Conservation (phyloP, 2,113 vertebrate species). For the Saccopteryx bilineata region DNA sequence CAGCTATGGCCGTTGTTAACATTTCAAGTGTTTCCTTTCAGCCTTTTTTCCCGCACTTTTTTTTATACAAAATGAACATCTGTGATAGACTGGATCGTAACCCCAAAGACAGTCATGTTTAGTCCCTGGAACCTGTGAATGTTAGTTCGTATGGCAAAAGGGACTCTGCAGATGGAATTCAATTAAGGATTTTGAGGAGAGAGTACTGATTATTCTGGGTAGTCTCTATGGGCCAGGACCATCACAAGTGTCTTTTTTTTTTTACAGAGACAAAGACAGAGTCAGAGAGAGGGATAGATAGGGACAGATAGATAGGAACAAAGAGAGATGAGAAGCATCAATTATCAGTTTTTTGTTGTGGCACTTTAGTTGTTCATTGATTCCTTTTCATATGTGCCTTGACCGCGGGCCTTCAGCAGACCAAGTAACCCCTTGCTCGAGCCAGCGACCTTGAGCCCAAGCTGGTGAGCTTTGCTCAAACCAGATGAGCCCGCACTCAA, state of each 20-base stretch:
- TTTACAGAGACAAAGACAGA: no score
- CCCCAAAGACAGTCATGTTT: background rate
- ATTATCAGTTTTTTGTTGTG: no score
- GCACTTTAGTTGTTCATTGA: no score
- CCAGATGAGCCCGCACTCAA: no score
- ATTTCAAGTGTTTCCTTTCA: background rate
- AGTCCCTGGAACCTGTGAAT: background rate
- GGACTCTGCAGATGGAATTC: background rate
- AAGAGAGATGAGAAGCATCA: no score
- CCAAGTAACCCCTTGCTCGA: no score
- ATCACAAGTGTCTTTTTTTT: background rate
- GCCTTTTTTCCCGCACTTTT: background rate
- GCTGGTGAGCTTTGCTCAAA: no score
- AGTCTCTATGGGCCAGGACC: background rate
- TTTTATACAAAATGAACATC: background rate
- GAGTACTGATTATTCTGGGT: background rate
- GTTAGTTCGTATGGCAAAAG: background rate
- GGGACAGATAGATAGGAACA: no score
- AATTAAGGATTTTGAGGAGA: background rate
- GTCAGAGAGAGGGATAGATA: no score
- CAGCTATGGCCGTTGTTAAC: background rate
- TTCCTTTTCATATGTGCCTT: no score
- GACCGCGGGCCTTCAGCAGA: no score
- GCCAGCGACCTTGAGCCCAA: no score
- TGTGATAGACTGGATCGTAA: background rate